Evolutionary conservation across 1,140 invertebrate genomes (phyloP), one percentile per base, ranked within the genome.

Genomic region (Planococcus citri): DNA sequence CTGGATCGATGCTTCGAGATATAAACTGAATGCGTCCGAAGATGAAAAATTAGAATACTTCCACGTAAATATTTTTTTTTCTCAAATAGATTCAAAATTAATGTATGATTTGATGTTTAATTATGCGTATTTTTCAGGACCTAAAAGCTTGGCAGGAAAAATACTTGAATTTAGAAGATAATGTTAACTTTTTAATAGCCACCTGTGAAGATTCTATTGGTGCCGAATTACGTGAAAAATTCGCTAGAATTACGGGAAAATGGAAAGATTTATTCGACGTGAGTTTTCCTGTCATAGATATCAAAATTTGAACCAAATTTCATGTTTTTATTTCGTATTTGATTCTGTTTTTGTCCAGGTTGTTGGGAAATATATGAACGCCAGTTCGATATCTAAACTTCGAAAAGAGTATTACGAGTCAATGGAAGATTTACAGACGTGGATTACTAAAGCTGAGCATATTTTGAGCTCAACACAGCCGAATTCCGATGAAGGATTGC

Each of bases 71-170:
- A 51, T 51, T 51, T 14, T 51, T 17, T 51, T 51, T 51, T 51
- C 10, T 51, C 17, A 20, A 51, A 9, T 51, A 9, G 2, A 51
- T 51, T 51, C 41, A 51, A 33, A 33, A 33, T 33, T 12, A n/a
- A n/a, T n/a, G n/a, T n/a, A n/a, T 37, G 6, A 37, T 37, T 14
- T 70, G 20, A 61, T 29, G 17, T 61, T 27, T 38, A n/a, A 41
- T 71, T 24, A 27, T 69, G 74, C 75, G 20, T 68, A 79, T 78
- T 73, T 93, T 94, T 80, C 85, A 93, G 78, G 92, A 96, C 74
- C 85, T 97, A 22, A 88, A 86, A 57, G 82, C 91, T 1, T 94
- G 92, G 90, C 90, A 92, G 76, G 91, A 96, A 74, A 92, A 89
- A 76, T 87, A 92, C 74, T 86, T 91, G 75, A 78, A 87, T 0